These are phyloP conservation scores for Hypanus sabinus DNA, from an alignment of 2,113 vertebrate species.

Conservation along the genomic window DNA sequence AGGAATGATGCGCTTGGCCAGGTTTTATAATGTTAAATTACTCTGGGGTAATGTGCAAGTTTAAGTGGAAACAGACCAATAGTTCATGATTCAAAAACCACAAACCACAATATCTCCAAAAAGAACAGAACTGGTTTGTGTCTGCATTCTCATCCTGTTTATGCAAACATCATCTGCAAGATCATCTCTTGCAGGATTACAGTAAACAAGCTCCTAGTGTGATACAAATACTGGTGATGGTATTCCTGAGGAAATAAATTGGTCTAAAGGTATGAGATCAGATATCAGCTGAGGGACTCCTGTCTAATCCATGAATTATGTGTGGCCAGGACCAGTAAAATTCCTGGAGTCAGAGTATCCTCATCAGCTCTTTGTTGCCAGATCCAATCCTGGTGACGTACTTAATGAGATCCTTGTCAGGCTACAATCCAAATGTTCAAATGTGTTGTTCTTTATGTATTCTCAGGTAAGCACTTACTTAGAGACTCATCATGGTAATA, in stretches of 20 bases:
- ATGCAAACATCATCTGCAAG: background rate
- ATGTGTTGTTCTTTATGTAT: too few species aligned
- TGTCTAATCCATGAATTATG: background rate
- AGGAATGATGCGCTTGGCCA: background rate
- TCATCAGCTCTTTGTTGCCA: too few species aligned
- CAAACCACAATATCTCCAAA: background rate
- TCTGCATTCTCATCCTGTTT: background rate
- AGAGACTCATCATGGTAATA: too few species aligned
- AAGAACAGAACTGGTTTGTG: background rate
- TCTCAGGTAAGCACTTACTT: too few species aligned
- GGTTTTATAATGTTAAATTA: background rate
- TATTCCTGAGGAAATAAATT: background rate
- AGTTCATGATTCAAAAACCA: background rate
- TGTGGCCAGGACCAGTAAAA: background rate
- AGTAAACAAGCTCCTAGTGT: background rate
- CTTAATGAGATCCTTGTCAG: too few species aligned
- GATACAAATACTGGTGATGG: background rate
- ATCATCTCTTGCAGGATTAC: background rate
- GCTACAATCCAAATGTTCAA: too few species aligned
- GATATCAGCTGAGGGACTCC: background rate
- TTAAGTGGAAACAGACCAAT: background rate
- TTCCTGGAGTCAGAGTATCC: too few species aligned
- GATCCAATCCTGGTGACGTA: too few species aligned
- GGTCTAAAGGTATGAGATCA: background rate
- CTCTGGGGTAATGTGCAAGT: background rate